A percentile compares a stretch with the other conserved stretches of the same genome.
Evolutionary conservation across 2,797 vertebrate species (phyloP).

Genomic region (Poecilia velifera): DNA sequence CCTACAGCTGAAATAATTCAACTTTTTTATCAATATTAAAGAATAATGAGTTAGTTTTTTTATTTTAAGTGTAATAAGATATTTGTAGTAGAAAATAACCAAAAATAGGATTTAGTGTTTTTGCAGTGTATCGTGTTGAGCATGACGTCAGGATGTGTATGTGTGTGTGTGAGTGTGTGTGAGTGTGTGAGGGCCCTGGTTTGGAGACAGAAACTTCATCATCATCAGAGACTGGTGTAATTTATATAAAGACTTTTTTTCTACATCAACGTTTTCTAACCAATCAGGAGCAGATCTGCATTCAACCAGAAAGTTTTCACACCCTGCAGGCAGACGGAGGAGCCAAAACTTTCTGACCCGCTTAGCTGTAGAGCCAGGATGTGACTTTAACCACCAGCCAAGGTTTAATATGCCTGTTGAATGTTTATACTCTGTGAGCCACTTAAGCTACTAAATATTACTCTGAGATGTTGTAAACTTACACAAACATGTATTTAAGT

Average conservation of each 20-base stretch:
- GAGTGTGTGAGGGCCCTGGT: slow-evolving; percentile 59
- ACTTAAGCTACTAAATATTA: slow-evolving; percentile 13
- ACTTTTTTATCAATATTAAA: not conserved
- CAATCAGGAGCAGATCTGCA: slow-evolving; percentile 34
- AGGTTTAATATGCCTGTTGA: slow-evolving; percentile 32
- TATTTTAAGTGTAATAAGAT: not conserved
- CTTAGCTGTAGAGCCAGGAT: slow-evolving; percentile 12
- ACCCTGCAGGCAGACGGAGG: slow-evolving; percentile 17
- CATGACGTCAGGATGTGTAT: slow-evolving; percentile 16
- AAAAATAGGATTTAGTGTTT: not conserved
- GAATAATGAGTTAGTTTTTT: not conserved
- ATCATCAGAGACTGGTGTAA: slow-evolving; percentile 79
- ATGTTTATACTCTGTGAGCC: slow-evolving; percentile 44
- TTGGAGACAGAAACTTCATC: slow-evolving; percentile 63
- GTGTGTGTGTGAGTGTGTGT: slow-evolving; percentile 40
- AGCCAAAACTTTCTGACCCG: slow-evolving; percentile 13
- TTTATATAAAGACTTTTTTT: slow-evolving; percentile 79
- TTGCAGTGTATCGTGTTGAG: not conserved
- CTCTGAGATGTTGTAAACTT: slow-evolving; percentile 20
- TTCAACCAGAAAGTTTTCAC: slow-evolving; percentile 62
- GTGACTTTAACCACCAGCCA: slow-evolving; percentile 44
- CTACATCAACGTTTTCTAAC: slow-evolving; percentile 81
- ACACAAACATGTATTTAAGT: slow-evolving; percentile 18
- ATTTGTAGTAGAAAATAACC: not conserved
- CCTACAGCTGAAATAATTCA: too few relatives aligned